These are phyloP conservation scores for Blastobasis lacticolella DNA, from an alignment of 2,888 invertebrate genomes.

Conservation along the genomic window DNA sequence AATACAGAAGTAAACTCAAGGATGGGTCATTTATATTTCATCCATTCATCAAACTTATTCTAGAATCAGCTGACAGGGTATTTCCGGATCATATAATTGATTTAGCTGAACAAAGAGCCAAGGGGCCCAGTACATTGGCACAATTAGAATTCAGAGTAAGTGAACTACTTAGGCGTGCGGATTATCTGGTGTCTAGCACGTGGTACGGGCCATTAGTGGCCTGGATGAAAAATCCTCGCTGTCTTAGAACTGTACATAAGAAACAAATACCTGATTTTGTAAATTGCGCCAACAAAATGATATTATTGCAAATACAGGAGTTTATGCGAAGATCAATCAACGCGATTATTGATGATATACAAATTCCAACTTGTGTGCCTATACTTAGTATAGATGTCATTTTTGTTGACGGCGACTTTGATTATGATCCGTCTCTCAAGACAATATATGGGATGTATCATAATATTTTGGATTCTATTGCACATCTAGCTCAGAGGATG, in stretches of 20 bases:
- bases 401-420: constrained; percentile 65
- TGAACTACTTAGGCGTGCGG: constrained; percentile 56
- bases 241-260: constrained; percentile 49
- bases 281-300: constrained; percentile 58
- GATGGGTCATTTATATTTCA: constrained; percentile 76
- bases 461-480: constrained; percentile 71
- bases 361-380: constrained; percentile 71
- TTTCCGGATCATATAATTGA: constrained; percentile 73
- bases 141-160: constrained; percentile 44
- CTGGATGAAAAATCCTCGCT: constrained; percentile 67
- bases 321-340: constrained; percentile 79
- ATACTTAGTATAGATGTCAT: constrained; percentile 75
- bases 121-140: constrained; percentile 50
- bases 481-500: constrained; percentile 72
- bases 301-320: constrained; percentile 76
- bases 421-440: constrained; percentile 74
- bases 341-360: constrained; percentile 73
- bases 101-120: constrained; percentile 57
- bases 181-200: constrained; percentile 56
- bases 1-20: constrained; percentile 69
- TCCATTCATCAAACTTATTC: constrained; percentile 76
- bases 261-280: constrained; percentile 54
- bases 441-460: constrained; percentile 74
- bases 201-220: constrained; percentile 59
- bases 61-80: constrained; percentile 62